Percentiles rank a stretch among this genome's conserved stretches.
Evolutionary conservation across 2,797 vertebrate species (phyloP).

Genomic region (Bovichtus diacanthus): DNA sequence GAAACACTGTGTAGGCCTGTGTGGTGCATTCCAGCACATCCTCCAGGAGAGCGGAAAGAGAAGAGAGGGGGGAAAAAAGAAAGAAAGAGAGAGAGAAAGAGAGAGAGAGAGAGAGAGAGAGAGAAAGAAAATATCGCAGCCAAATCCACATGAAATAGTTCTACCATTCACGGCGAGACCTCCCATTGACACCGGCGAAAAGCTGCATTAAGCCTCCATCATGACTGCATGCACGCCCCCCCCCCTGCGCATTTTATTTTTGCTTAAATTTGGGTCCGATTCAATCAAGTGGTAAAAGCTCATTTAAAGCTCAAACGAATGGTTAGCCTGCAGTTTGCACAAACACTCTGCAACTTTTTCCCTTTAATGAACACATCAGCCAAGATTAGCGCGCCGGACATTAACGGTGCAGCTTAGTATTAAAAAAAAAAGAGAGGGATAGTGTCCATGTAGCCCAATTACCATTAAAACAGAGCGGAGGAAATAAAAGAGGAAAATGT

Average conservation of each 20-base stretch:
- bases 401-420: slow-evolving; percentile 40
- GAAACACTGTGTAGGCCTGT: slow-evolving; percentile 91
- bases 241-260: slow-evolving; percentile 66
- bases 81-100: slow-evolving; percentile 71
- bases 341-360: slow-evolving; percentile 45
- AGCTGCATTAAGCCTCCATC: slow-evolving; percentile 78
- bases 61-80: slow-evolving; percentile 12
- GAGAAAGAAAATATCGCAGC: slow-evolving; percentile 87
- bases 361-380: slow-evolving; percentile 49
- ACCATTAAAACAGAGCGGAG: slow-evolving; percentile 84
- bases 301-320: slow-evolving; percentile 62
- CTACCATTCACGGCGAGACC: slow-evolving; percentile 90
- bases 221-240: slow-evolving; percentile 54
- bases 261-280: slow-evolving; percentile 61
- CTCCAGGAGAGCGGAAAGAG: slow-evolving; percentile 86
- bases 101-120: slow-evolving; percentile 62
- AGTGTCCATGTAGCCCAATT: slow-evolving; percentile 75
- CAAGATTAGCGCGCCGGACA: slow-evolving; percentile 33
- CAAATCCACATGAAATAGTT: slow-evolving; percentile 92
- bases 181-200: slow-evolving; percentile 87
- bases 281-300: slow-evolving; percentile 75
- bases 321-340: slow-evolving; percentile 42
- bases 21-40: slow-evolving; percentile 95
- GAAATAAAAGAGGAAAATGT: slow-evolving; percentile 95
- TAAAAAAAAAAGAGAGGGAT: slow-evolving; percentile 48